Evolutionary conservation across 2,888 invertebrate genomes (phyloP).

Genomic region (Dione juno): DNA sequence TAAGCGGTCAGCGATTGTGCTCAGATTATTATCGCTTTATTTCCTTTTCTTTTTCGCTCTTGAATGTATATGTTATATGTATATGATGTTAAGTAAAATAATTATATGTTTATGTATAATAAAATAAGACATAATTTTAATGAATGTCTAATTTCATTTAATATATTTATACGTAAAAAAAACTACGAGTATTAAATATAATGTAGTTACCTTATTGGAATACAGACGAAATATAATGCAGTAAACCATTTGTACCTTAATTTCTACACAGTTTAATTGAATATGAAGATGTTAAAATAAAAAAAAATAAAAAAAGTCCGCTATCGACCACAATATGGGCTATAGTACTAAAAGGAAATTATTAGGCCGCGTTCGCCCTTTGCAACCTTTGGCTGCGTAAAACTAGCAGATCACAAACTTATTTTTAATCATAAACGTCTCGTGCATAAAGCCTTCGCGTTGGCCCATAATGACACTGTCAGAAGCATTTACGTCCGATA

Average conservation of each 20-base stretch:
- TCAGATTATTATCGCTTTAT: neutral
- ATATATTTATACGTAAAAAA: too few species aligned
- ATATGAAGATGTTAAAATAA: too few species aligned
- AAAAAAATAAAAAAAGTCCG: too few species aligned
- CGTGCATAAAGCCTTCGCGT: slow-evolving; percentile 57
- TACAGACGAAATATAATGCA: too few species aligned
- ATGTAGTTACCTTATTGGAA: too few species aligned
- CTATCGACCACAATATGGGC: slow-evolving; percentile 44
- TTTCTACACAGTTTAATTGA: too few species aligned
- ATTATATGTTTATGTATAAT: too few species aligned
- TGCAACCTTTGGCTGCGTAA: slow-evolving; percentile 60
- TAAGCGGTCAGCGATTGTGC: slow-evolving; percentile 39
- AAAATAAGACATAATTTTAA: too few species aligned
- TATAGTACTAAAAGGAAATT: slow-evolving; percentile 66
- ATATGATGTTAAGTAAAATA: too few species aligned
- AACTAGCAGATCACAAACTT: slow-evolving; percentile 64
- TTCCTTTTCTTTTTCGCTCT: neutral
- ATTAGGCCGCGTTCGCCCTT: slow-evolving; percentile 68
- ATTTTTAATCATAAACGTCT: slow-evolving; percentile 76
- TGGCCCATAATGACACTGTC: slow-evolving; percentile 59
- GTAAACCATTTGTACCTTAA: too few species aligned
- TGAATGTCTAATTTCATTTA: too few species aligned
- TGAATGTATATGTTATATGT: neutral
- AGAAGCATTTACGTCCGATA: slow-evolving; percentile 45
- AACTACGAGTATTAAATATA: too few species aligned